These are phyloP conservation scores for Sphecodes monilicornis DNA, from an alignment of 2,888 invertebrate genomes.

Conservation along the genomic window DNA sequence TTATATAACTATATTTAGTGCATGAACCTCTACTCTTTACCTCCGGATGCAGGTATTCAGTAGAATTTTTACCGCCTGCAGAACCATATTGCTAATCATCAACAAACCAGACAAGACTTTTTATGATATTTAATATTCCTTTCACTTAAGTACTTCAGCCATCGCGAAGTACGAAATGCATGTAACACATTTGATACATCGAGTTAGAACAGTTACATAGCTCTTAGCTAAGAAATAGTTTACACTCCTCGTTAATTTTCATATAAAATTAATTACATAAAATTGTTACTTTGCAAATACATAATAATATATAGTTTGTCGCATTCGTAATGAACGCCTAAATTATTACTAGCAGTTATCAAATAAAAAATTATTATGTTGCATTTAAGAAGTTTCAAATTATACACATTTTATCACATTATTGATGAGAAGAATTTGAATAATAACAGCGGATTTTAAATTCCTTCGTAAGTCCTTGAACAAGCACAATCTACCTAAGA, in stretches of 20 bases:
- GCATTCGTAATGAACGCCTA: background rate
- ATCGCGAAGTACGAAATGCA: constrained; percentile 14
- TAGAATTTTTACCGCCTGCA: constrained; percentile 11
- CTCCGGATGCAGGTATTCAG: background rate
- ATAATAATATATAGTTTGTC: background rate
- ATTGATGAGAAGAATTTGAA: too few relatives aligned
- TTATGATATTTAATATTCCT: constrained; percentile 45
- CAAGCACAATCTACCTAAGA: too few relatives aligned
- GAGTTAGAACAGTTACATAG: background rate
- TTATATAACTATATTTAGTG: background rate
- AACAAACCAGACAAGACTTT: constrained; percentile 25
- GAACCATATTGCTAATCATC: constrained; percentile 29
- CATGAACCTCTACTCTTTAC: constrained; percentile 1
- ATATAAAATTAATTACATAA: background rate
- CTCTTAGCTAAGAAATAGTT: background rate
- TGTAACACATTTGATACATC: background rate
- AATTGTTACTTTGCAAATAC: background rate
- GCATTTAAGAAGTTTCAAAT: too few relatives aligned
- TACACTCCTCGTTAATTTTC: background rate
- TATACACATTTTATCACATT: too few relatives aligned
- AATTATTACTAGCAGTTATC: background rate
- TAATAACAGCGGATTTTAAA: too few relatives aligned
- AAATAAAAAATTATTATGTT: too few relatives aligned
- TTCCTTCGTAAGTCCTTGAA: too few relatives aligned
- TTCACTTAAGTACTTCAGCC: constrained; percentile 37